Evolutionary conservation across 2,113 vertebrate species (phyloP).

Genomic region (Cyprinodon variegatus): DNA sequence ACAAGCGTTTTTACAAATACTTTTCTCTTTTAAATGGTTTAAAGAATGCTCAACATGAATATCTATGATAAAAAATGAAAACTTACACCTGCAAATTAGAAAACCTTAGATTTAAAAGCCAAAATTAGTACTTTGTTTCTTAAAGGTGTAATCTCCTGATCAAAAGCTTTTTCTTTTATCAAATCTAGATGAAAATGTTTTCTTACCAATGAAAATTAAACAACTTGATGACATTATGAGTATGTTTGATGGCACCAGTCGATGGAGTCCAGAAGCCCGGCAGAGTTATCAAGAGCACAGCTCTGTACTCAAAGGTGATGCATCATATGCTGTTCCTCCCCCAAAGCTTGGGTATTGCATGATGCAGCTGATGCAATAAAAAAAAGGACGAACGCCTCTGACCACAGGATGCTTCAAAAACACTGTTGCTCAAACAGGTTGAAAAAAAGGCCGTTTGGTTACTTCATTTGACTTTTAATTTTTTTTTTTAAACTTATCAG

Average conservation of each 20-base stretch:
- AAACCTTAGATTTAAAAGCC: not conserved
- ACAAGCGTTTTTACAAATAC: not conserved
- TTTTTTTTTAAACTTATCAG: not conserved
- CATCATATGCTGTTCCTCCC: not conserved
- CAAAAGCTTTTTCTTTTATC: not conserved
- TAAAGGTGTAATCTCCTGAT: not conserved
- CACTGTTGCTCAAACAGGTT: constrained; percentile 40
- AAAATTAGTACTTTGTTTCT: not conserved
- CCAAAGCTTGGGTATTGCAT: not conserved
- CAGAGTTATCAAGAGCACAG: not conserved
- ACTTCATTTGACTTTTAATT: constrained; percentile 14
- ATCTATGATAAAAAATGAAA: not conserved
- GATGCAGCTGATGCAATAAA: constrained; percentile 16
- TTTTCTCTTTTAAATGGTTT: not conserved
- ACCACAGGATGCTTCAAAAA: constrained; percentile 47
- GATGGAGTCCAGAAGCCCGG: not conserved
- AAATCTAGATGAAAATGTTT: not conserved
- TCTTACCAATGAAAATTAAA: constrained; percentile 60
- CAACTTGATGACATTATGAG: constrained; percentile 38
- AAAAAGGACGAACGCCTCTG: constrained; percentile 56
- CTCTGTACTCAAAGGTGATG: not conserved
- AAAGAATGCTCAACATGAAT: not conserved
- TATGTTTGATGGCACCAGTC: constrained; percentile 5
- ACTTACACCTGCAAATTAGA: not conserved
- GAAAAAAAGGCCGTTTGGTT: constrained; percentile 25